These are phyloP conservation scores for Oreochromis mossambicus DNA, from an alignment of 2,797 vertebrate species.

Conservation along the genomic window DNA sequence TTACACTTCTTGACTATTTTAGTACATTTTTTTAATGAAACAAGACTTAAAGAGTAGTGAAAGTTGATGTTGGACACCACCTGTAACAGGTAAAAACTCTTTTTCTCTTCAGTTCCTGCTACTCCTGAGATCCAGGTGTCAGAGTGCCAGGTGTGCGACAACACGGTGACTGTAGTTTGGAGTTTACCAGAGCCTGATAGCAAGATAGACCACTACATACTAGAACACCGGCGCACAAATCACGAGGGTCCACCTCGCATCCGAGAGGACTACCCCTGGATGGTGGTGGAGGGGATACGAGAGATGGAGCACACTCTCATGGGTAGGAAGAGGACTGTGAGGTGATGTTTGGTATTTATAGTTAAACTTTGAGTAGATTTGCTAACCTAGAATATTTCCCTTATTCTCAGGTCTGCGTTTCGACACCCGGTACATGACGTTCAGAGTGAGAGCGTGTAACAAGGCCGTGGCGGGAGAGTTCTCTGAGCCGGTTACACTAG, in stretches of 20 bases:
- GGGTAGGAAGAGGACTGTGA: conserved; percentile 58
- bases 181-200: conserved; percentile 82
- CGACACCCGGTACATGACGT: conserved; percentile 92
- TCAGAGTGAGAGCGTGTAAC: conserved; percentile 92
- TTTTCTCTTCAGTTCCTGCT: conserved; percentile 79
- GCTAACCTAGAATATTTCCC: background rate
- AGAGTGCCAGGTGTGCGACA: conserved; percentile 90
- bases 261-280: conserved; percentile 95
- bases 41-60: rapidly evolving
- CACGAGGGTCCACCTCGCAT: conserved; percentile 88
- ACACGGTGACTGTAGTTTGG: conserved; percentile 86
- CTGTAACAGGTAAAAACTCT: background rate
- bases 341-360: background rate
- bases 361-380: background rate
- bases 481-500: conserved; percentile 87
- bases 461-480: conserved; percentile 94
- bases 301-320: conserved; percentile 83
- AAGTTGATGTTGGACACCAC: background rate
- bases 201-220: conserved; percentile 93
- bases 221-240: conserved; percentile 90
- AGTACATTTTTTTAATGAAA: background rate
- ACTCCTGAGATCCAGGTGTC: conserved; percentile 86
- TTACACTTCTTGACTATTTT: background rate
- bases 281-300: conserved; percentile 91
- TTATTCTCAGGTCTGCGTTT: conserved; percentile 84